Percentiles rank a stretch among this genome's conserved stretches.
phyloP scores from a whole-genome alignment of 2,888 invertebrate species.

The Eustalomyia histrio region DNA sequence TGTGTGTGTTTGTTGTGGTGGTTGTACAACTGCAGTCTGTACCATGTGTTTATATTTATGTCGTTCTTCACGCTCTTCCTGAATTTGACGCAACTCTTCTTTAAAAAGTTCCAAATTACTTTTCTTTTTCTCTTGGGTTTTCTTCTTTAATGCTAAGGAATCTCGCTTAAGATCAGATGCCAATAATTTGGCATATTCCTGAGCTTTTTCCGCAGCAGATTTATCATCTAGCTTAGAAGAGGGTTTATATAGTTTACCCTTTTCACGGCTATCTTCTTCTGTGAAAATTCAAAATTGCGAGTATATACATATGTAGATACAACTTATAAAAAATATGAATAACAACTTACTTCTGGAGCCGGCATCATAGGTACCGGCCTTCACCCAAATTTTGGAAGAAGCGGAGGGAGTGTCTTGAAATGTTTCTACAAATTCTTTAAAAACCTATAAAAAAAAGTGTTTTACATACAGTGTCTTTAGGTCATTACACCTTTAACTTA shows the following conservation, averaged over 20 bases:
- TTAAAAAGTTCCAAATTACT: slow-evolving; percentile 99
- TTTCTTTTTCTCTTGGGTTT: slow-evolving; percentile 92
- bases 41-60: slow-evolving; percentile 90
- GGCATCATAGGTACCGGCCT: slow-evolving; percentile 98
- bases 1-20: slow-evolving; percentile 20
- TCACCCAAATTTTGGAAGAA: slow-evolving; percentile 96
- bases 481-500: slow-evolving; percentile 77
- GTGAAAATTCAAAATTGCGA: neutral
- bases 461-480: neutral
- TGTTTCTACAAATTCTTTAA: slow-evolving; percentile 98
- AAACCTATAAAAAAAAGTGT: slow-evolving; percentile 83
- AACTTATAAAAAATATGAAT: neutral
- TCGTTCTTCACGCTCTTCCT: slow-evolving; percentile 97
- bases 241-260: slow-evolving; percentile 95
- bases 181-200: slow-evolving; percentile 84
- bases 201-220: slow-evolving; percentile 84
- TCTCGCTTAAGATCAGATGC: slow-evolving; percentile 85
- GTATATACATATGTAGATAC: too few relatives aligned
- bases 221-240: slow-evolving; percentile 86
- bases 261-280: slow-evolving; percentile 94
- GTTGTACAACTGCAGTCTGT: slow-evolving; percentile 64
- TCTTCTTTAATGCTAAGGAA: slow-evolving; percentile 83
- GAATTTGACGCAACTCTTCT: slow-evolving; percentile 97
- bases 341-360: slow-evolving; percentile 89
- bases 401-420: slow-evolving; percentile 93